Percentiles rank a stretch among this genome's conserved stretches.
Conservation (phyloP, 2,113 vertebrate genomes). For the Coreoperca whiteheadi region DNA sequence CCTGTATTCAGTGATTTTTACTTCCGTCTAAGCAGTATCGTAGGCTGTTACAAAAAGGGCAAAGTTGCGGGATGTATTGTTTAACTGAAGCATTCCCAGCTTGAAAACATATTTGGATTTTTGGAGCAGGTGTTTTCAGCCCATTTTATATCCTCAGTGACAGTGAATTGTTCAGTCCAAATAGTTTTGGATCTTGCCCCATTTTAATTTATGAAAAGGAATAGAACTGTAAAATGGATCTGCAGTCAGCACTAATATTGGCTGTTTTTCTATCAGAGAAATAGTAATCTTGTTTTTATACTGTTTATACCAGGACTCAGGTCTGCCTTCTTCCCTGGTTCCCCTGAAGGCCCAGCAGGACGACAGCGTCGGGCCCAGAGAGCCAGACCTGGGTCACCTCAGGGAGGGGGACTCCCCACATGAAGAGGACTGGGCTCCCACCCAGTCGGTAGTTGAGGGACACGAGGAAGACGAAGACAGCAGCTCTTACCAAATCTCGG, state of each 20-base stretch:
- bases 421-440: constrained; percentile 35
- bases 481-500: constrained; percentile 81
- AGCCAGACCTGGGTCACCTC: constrained; percentile 19
- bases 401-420: constrained; percentile 22
- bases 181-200: background rate
- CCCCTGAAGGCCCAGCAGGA: constrained; percentile 74
- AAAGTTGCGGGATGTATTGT: background rate
- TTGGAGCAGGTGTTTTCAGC: background rate
- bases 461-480: constrained; percentile 70
- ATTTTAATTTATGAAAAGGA: background rate
- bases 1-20: background rate
- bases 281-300: background rate
- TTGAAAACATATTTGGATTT: background rate
- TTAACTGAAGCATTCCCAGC: background rate
- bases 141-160: background rate
- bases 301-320: constrained; percentile 75
- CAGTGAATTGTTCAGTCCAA: background rate
- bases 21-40: background rate
- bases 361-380: constrained; percentile 31
- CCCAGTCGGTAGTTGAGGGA: constrained; percentile 35
- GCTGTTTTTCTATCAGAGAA: background rate
- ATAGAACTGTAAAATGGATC: background rate
- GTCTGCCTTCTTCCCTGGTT: constrained; percentile 77
- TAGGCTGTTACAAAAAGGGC: background rate
- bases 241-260: background rate